Base-by-base conservation (phyloP, 2,113 vertebrate species). In the Hippocampus zosterae region DNA sequence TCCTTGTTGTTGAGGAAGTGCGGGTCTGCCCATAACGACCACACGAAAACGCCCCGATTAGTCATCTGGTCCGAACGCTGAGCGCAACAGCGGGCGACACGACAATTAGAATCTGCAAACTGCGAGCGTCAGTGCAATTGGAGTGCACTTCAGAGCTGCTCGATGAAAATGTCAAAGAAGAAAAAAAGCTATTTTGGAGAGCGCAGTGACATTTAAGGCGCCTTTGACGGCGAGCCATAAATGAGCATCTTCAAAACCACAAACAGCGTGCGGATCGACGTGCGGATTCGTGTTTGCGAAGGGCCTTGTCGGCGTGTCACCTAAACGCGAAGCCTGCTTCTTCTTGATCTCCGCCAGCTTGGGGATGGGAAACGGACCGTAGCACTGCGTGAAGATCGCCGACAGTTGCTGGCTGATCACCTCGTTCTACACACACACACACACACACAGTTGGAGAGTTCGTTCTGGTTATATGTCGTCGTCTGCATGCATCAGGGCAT, bases 1-100 rank as follows among this genome's bases (percentile, higher is more conserved):
- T 94, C 92, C 80, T 92, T 92, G 86, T 92, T 92, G 81, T 94
- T 94, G 59, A 93, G 87, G 74, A 92, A 92, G 69, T 90, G 89
- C 3, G 92, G 90, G 69, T 93, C 92, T 94, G 78, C 44, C 76
- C 57, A 37, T 27, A 1, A 1, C 25, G 44, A 67, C 2, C 18
- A 44, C 13, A 70, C 8, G n/a, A 67, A 65, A 37, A 67, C 27
- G 64, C 65, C 67, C 50, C 23, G n/a, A 69, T 59, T 13, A 48
- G 21, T 52, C 55, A 33, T 37, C 59, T 55, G 0, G 9, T 23
- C 52, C 11, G 52, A 53, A 53, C 1, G 50, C 19, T 21, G 46
- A 50, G 46, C 18, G 46, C 46, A 7, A 13, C 55, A 27, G 13
- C 56, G 1, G 59, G 71, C 52, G 40, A 67, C 13, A 55, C 52